phyloP scores from a whole-genome alignment of 1,140 invertebrate genomes.

The Zaprionus kolodkinae region DNA sequence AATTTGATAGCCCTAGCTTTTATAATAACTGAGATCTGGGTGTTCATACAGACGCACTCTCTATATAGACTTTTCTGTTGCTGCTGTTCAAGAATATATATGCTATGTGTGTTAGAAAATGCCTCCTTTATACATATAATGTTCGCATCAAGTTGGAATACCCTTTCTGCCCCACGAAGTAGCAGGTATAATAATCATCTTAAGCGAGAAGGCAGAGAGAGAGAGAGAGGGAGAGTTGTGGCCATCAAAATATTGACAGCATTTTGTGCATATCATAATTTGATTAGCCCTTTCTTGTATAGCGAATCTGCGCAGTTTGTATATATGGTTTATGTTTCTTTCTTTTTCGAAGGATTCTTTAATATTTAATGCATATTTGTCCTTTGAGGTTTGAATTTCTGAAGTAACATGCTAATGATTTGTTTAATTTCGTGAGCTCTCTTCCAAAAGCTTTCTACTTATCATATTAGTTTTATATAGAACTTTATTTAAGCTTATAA shows the following conservation, averaged over 20 bases:
- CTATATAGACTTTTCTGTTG: too few relatives aligned
- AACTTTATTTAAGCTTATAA: too few relatives aligned
- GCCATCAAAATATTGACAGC: constrained; percentile 24
- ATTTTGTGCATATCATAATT: constrained; percentile 28
- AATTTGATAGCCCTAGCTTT: too few relatives aligned
- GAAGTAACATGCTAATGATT: neutral
- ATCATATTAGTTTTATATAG: too few relatives aligned
- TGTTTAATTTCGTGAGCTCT: neutral
- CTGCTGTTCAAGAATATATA: too few relatives aligned
- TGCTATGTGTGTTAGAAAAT: too few relatives aligned
- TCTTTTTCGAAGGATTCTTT: neutral
- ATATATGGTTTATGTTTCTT: neutral
- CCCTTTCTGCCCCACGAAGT: too few relatives aligned
- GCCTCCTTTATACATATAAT: too few relatives aligned
- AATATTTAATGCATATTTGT: neutral
- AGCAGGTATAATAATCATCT: constrained; percentile 8
- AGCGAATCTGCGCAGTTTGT: neutral
- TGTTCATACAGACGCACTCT: too few relatives aligned
- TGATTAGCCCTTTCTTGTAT: constrained; percentile 10
- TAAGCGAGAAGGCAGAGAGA: neutral
- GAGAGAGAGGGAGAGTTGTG: neutral
- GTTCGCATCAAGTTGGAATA: too few relatives aligned
- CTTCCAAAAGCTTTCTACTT: too few relatives aligned
- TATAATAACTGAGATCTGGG: too few relatives aligned
- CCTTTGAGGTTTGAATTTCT: neutral